Percentiles rank a stretch among this genome's conserved stretches.
Conservation (phyloP, 2,797 vertebrate genomes). For the Danio albolineatus region DNA sequence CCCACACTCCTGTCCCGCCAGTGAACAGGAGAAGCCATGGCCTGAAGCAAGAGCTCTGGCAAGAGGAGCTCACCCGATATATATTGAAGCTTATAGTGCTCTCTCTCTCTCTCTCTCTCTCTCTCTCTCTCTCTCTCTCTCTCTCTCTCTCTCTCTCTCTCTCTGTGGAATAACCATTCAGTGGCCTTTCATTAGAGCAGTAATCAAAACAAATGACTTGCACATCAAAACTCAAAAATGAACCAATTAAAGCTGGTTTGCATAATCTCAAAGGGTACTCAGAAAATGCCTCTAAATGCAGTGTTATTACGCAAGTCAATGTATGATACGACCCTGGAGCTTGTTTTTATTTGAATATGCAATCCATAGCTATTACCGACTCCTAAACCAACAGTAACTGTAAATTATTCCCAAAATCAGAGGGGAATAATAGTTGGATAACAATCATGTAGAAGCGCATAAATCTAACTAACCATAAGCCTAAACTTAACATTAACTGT, state of each 20-base stretch:
- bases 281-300: too few relatives aligned
- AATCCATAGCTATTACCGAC: too few relatives aligned
- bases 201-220: constrained; percentile 35
- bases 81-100: constrained; percentile 28
- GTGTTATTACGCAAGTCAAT: too few relatives aligned
- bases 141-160: not conserved
- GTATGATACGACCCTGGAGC: too few relatives aligned
- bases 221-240: not conserved
- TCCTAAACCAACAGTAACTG: too few relatives aligned
- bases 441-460: too few relatives aligned
- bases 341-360: too few relatives aligned
- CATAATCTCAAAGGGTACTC: not conserved
- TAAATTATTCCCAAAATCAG: too few relatives aligned
- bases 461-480: too few relatives aligned
- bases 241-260: not conserved
- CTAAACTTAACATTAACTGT: too few relatives aligned
- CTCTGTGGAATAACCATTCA: constrained; percentile 72
- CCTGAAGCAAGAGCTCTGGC: constrained; percentile 26
- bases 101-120: constrained; percentile 31
- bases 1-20: constrained; percentile 50
- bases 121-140: constrained; percentile 38
- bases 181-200: constrained; percentile 63
- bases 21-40: constrained; percentile 18
- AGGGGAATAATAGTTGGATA: too few relatives aligned
- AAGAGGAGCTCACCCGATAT: constrained; percentile 26